These are phyloP conservation scores for Equus przewalskii DNA, from an alignment of 2,113 vertebrate species.

Conservation along the genomic window DNA sequence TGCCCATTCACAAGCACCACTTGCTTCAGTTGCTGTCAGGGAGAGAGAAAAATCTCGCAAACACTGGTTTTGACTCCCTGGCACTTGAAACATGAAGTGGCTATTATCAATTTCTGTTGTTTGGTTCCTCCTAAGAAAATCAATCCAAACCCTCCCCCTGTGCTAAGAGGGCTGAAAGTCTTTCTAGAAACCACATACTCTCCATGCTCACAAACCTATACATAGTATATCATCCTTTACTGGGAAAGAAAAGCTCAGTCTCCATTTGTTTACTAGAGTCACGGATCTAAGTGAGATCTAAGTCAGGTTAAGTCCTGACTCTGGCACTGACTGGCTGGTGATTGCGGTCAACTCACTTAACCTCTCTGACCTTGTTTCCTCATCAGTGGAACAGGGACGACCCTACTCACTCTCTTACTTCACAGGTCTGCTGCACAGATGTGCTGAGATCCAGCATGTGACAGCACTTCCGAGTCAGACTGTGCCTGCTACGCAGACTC, in stretches of 20 bases:
- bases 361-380: not conserved
- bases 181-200: not conserved
- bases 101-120: not conserved
- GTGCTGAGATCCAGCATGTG: not conserved
- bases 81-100: not conserved
- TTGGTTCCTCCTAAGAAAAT: not conserved
- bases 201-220: not conserved
- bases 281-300: fast-evolving
- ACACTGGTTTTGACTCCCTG: not conserved
- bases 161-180: not conserved
- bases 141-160: not conserved
- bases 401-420: not conserved
- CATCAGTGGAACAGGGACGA: not conserved
- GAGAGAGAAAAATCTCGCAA: not conserved
- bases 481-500: fast-evolving
- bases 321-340: not conserved
- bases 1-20: not conserved
- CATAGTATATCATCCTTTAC: not conserved
- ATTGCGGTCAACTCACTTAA: too few relatives aligned
- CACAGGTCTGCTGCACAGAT: not conserved
- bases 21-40: not conserved
- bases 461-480: not conserved
- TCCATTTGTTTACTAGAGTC: too few relatives aligned
- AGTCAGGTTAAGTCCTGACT: not conserved
- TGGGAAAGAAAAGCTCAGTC: not conserved